Base-by-base conservation (phyloP, 2,113 vertebrate species). In the Nothoprocta pentlandii region DNA sequence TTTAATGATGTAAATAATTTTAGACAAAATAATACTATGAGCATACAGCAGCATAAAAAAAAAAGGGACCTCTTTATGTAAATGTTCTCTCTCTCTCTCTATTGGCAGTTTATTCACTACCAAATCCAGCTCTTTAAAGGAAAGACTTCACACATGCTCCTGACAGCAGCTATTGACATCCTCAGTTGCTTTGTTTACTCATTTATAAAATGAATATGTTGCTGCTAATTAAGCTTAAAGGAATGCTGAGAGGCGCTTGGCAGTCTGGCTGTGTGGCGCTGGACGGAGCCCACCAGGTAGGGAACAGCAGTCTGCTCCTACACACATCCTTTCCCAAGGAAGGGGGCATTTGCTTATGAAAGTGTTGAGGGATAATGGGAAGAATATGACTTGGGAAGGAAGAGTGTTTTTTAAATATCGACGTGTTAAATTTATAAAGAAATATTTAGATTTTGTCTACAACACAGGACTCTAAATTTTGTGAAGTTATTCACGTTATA, bases 311-410 rank as follows among this genome's bases (percentile, higher is more conserved):
- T 13, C 70, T 77, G 84, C 54, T 62, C 85, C n/a, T 25, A 42
- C 28, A 28, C 51, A 25, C 47, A 9, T 1, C 6, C 3, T 6
- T 85, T 25, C 56, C 54, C 23, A 7, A 0, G 0, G 10, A 46
- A 30, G 16, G 30, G 8, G 62, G 85, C 17, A n/a, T 74, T 74
- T 59, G n/a, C 30, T 82, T 67, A 41, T 3, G 19, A 69, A 58
- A 94, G 23, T 11, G 15, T 41, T 0, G 0, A 22, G 11, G 22
- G 17, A 22, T n/a, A 95, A 77, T 10, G 12, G 63, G 86, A 86
- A 54, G 22, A 16, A 44, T 11, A 39, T 0, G 2, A 3, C 2
- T 56, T 87, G 75, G 49, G 32, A 91, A 69, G 25, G 44, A 2
- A 80, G 58, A 16, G 19, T 36, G 41, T 59, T 46, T 80, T 88